A percentile compares a stretch with the other conserved stretches of the same genome.
These are phyloP conservation scores for Sicus ferrugineus DNA, from an alignment of 2,888 invertebrate species.

Conservation along the genomic window DNA sequence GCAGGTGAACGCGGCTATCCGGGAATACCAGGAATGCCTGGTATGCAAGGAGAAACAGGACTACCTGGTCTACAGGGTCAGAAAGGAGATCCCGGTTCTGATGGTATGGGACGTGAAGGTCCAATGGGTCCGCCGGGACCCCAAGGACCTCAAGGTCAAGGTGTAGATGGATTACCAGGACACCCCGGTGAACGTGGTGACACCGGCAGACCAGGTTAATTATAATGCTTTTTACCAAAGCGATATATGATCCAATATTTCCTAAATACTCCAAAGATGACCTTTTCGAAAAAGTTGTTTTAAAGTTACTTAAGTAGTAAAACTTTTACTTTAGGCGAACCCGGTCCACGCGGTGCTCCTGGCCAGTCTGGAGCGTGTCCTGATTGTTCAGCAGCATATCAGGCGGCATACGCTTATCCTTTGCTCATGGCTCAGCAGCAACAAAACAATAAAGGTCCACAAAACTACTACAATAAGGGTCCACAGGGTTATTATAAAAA, in stretches of 20 bases:
- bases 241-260: neutral
- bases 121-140: constrained; percentile 73
- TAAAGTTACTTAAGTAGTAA: neutral
- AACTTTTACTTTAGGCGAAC: constrained; percentile 65
- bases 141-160: constrained; percentile 77
- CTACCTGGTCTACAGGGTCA: constrained; percentile 70
- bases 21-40: constrained; percentile 75
- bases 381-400: constrained; percentile 49
- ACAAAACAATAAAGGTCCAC: constrained; percentile 47
- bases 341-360: constrained; percentile 73
- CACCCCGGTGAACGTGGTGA: constrained; percentile 79
- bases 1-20: constrained; percentile 76
- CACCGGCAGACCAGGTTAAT: constrained; percentile 75
- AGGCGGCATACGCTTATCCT: constrained; percentile 52
- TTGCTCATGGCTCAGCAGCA: constrained; percentile 48
- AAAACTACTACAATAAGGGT: constrained; percentile 24
- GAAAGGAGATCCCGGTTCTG: constrained; percentile 76
- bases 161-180: constrained; percentile 73
- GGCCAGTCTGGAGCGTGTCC: constrained; percentile 65
- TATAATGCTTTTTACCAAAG: no score
- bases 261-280: no score
- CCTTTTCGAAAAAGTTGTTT: no score
- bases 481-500: neutral
- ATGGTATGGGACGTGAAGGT: constrained; percentile 75
- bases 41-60: constrained; percentile 69